These are phyloP conservation scores for Drosophila pseudotakahashii DNA, from an alignment of 2,888 invertebrate genomes.

Conservation along the genomic window DNA sequence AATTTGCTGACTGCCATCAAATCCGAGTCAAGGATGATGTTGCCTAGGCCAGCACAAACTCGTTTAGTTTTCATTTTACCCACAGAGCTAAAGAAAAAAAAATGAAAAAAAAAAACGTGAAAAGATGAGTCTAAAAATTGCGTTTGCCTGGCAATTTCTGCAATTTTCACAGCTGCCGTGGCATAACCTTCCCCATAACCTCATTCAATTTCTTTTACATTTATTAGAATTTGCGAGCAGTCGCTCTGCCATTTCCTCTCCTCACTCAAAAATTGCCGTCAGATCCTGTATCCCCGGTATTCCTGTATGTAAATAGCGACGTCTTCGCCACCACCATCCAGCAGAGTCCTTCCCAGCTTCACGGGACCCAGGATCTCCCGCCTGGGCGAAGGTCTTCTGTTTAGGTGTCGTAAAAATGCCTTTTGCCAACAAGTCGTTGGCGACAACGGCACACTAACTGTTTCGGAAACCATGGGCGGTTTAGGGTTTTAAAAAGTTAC, in stretches of 20 bases:
- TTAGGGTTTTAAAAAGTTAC: too few relatives aligned
- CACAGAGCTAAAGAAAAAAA: slow-evolving; percentile 12
- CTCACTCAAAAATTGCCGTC: slow-evolving; percentile 50
- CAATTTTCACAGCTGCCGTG: slow-evolving; percentile 73
- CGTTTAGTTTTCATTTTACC: slow-evolving; percentile 76
- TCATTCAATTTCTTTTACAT: slow-evolving; percentile 77
- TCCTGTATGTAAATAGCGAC: slow-evolving; percentile 59
- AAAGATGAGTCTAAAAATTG: slow-evolving; percentile 55
- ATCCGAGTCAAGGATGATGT: slow-evolving; percentile 45
- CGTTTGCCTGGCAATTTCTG: slow-evolving; percentile 70
- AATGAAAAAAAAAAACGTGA: neutral
- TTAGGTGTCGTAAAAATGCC: slow-evolving; percentile 70
- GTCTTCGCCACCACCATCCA: slow-evolving; percentile 17
- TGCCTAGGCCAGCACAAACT: slow-evolving; percentile 60
- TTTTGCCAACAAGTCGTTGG: slow-evolving; percentile 56
- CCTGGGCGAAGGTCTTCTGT: slow-evolving; percentile 36
- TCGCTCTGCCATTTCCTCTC: slow-evolving; percentile 11
- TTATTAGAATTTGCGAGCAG: slow-evolving; percentile 73
- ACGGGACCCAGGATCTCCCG: slow-evolving; percentile 6
- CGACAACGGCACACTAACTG: slow-evolving; percentile 57
- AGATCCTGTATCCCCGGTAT: slow-evolving; percentile 19
- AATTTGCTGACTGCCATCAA: slow-evolving; percentile 73
- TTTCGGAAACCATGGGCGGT: slow-evolving; percentile 51
- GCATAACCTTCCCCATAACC: slow-evolving; percentile 62
- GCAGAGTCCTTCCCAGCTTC: slow-evolving; percentile 12